These are phyloP conservation scores for Hemicrepidius hirtus DNA, from an alignment of 2,888 invertebrate species.

Conservation along the genomic window DNA sequence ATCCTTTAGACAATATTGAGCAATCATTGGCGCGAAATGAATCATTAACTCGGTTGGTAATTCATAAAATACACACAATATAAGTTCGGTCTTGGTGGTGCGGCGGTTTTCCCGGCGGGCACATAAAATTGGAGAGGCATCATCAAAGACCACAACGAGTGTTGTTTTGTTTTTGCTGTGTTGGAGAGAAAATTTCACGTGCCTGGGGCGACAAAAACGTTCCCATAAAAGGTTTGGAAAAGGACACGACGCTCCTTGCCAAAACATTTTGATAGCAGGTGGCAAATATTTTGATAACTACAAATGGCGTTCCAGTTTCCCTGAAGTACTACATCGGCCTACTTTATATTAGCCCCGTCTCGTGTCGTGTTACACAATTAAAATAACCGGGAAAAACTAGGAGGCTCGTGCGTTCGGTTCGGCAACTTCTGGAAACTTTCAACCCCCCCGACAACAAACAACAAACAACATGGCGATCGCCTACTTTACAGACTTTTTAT, in stretches of 20 bases:
- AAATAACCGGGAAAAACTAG: constrained; percentile 10
- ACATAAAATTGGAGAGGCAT: not conserved
- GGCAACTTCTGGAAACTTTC: constrained; percentile 9
- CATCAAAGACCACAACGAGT: not conserved
- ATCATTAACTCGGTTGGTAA: constrained; percentile 37
- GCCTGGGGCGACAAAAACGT: constrained; percentile 21
- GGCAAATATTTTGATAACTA: constrained; percentile 25
- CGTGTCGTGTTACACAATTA: constrained; percentile 3
- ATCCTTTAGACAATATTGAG: constrained; percentile 42
- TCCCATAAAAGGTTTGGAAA: constrained; percentile 20
- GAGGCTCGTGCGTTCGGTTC: not conserved
- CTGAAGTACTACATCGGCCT: too few species aligned
- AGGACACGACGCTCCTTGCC: constrained; percentile 20
- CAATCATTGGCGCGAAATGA: constrained; percentile 35
- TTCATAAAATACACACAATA: constrained; percentile 20
- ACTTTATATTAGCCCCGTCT: constrained; percentile 12
- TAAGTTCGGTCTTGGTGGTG: not conserved
- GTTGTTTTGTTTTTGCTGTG: constrained; percentile 8
- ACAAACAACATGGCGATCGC: constrained; percentile 31
- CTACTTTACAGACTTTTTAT: constrained; percentile 30
- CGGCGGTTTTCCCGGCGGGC: not conserved
- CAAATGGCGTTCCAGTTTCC: not conserved
- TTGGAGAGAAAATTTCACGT: constrained; percentile 1
- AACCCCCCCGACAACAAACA: constrained; percentile 9
- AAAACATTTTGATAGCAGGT: constrained; percentile 33